Percentiles rank a stretch among this genome's conserved stretches.
Conservation (phyloP, 2,888 invertebrate species). For the Caprella mutica region DNA sequence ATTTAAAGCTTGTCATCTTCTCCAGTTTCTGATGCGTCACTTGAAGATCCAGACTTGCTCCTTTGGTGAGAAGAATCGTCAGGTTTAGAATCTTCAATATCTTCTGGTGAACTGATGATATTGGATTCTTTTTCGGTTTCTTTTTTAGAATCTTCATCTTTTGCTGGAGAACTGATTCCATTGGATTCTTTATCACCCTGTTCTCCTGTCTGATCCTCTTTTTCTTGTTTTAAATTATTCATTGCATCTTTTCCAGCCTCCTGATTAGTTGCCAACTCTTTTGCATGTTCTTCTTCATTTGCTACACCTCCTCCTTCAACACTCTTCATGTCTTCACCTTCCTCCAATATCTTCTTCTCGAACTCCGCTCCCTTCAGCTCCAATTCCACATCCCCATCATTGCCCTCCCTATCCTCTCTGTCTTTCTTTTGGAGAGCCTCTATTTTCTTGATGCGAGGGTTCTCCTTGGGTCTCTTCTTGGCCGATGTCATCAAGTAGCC, state of each 20-base stretch:
- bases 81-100: too few species aligned
- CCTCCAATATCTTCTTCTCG: background rate
- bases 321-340: too few species aligned
- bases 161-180: too few species aligned
- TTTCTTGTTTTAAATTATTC: background rate
- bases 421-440: background rate
- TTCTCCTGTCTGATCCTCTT: background rate
- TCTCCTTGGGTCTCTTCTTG: background rate
- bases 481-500: slow-evolving; percentile 47
- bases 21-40: too few species aligned
- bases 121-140: too few species aligned
- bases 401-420: background rate
- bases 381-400: too few species aligned
- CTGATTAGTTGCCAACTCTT: background rate
- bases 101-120: too few species aligned
- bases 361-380: too few species aligned
- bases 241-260: background rate
- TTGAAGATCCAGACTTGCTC: too few species aligned
- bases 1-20: too few species aligned
- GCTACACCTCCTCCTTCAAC: slow-evolving; percentile 9
- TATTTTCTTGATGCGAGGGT: slow-evolving; percentile 3
- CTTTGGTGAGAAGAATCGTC: too few species aligned
- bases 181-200: background rate
- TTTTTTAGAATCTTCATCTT: too few species aligned
- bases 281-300: background rate